These are phyloP conservation scores for Venustoraphidia nigricollis DNA, from an alignment of 2,888 invertebrate species.

Conservation along the genomic window DNA sequence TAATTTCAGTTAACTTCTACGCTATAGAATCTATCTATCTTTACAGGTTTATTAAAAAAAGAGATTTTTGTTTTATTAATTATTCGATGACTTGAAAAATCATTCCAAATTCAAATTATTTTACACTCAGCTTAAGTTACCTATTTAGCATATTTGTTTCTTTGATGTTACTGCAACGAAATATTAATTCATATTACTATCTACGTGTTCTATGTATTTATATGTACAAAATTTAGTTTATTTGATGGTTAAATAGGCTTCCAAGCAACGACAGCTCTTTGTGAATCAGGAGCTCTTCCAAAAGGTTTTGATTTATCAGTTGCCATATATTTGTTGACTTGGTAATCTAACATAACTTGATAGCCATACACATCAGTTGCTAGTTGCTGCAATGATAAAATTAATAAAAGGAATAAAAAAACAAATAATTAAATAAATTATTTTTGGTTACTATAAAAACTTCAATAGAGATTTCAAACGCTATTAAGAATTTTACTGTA, in stretches of 20 bases:
- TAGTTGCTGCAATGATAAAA: conserved; percentile 48
- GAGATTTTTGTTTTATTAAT: too few relatives aligned
- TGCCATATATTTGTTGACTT: conserved; percentile 64
- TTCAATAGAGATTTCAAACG: neutral
- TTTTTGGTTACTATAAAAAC: neutral
- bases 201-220: too few relatives aligned
- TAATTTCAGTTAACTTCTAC: too few relatives aligned
- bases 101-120: too few relatives aligned
- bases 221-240: too few relatives aligned
- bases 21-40: too few relatives aligned
- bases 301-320: conserved; percentile 59
- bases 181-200: too few relatives aligned
- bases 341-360: conserved; percentile 58
- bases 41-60: too few relatives aligned
- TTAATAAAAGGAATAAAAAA: conserved; percentile 2
- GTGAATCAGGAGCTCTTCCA: conserved; percentile 55
- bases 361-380: conserved; percentile 65
- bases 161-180: too few relatives aligned
- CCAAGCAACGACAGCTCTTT: conserved; percentile 67
- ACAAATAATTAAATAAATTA: conserved; percentile 2
- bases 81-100: too few relatives aligned
- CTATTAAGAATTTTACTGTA: conserved; percentile 1
- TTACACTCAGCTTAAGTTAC: too few relatives aligned
- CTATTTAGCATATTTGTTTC: too few relatives aligned
- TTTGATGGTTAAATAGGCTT: conserved; percentile 31